Base-by-base conservation (phyloP, 2,113 vertebrate genomes). In the Triplophysa siluroides region DNA sequence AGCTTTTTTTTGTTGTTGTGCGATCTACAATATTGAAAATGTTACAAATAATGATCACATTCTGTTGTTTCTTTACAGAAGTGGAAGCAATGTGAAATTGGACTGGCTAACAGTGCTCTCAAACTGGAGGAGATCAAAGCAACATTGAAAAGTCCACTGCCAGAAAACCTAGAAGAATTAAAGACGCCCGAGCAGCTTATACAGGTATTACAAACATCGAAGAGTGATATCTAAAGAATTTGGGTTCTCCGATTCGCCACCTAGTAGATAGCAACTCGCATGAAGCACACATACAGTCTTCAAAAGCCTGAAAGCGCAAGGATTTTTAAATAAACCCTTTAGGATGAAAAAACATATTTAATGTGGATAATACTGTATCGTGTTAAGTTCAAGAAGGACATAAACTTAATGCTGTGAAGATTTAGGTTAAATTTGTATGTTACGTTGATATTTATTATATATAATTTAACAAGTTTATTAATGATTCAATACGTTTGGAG, bases 61-160 rank as follows among this genome's bases (percentile, higher is more conserved):
- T 65, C 4, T 45, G 33, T 75, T 60, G 87, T 26, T 91, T 78
- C 62, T 45, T 83, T 84, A 21, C 83, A 96, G 95, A 92, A 83
- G 43, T 95, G 93, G 91, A 89, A 90, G 62, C 85, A 18, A 74
- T 94, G 93, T 91, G 93, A 94, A 90, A 86, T 88, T 23, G 87
- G 87, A 78, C 89, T 91, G 8, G 88, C 86, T 50, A 89, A 89
- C 26, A 61, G 93, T 45, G 68, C 83, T 80, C 88, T 82, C 50
- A 88, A 81, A 14, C 88, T 98, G 81, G 87, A 74, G 1, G 83
- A 92, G 78, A 84, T 95, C 75, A 93, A 92, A 52, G 82, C 76
- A 58, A 89, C 83, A 73, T 75, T 94, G 43, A 88, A 85, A 80
- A 85, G 87, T 86, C 87, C 87, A 43, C 91, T 92, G 50, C 92